Evolutionary conservation across 2,113 vertebrate species (phyloP), one percentile per base, ranked within the genome.

Genomic region (Alligator sinensis): DNA sequence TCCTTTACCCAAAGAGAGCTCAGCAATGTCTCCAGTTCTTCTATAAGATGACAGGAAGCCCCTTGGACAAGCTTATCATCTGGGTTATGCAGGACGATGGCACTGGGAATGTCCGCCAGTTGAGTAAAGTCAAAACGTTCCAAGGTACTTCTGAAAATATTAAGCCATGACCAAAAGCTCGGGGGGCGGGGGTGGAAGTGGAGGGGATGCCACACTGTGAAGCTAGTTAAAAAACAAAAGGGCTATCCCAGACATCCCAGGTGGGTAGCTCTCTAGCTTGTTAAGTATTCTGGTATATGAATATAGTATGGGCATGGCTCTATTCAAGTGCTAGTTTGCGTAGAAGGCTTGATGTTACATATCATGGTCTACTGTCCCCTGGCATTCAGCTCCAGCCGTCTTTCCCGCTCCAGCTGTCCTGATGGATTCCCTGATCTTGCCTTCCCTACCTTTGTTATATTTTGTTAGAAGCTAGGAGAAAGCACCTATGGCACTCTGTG

Each of bases 21-120:
- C 88, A 98, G 54, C 99, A 99, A 94, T 99, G 99, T 87, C 98
- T 99, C 62, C 99, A 99, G 95, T 99, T 99, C 93, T 99, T 98
- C 97, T 99, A 99, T 12, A 99, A 98, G 95, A 99, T 98, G 97
- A 98, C 98, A 0, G 99, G 99, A 75, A 98, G 97, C 80, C 25
- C 74, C 10, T 95, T 95, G 28, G 99, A 99, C 95, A 98, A 97
- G 61, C 98, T 99, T 5, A 91, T 98, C 24, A 27, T 99, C 91
- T 99, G 99, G 99, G 88, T 98, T 86, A 99, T 97, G 82, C 97
- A 96, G 74, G 99, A 99, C n/a, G 99, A 99, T 18, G 95, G 98
- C 81, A 98, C 98, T 0, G 99, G 98, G 87, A 97, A 80, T 0
- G 54, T 99, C 64, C 98, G 98, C 72, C 98, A 94, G 91, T 88